phyloP scores from a whole-genome alignment of 2,113 vertebrate genomes.

The Cichladusa arquata region DNA sequence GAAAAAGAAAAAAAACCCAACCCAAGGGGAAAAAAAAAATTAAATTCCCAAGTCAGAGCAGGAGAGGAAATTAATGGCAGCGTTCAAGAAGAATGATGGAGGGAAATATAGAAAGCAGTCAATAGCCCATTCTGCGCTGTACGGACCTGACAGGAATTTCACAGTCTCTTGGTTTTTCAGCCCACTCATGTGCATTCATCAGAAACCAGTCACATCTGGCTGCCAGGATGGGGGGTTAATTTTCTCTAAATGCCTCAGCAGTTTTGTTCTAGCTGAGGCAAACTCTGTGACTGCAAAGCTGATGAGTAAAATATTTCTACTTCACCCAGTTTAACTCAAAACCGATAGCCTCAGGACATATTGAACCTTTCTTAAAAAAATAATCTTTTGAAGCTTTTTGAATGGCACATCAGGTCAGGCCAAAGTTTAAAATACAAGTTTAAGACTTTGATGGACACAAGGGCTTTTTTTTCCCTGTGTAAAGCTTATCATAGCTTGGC shows the following conservation, averaged over 20 bases:
- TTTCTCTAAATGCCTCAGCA: constrained; percentile 99
- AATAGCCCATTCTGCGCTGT: constrained; percentile 99
- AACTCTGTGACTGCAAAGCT: constrained; percentile 99
- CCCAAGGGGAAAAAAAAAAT: constrained; percentile 15
- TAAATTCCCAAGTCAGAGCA: constrained; percentile 88
- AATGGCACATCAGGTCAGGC: constrained; percentile 94
- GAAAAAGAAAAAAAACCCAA: background rate
- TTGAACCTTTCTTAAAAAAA: constrained; percentile 88
- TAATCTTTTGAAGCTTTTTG: constrained; percentile 90
- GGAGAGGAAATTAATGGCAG: constrained; percentile 99
- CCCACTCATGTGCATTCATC: constrained; percentile 99
- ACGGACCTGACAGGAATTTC: constrained; percentile 99
- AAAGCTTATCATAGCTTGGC: constrained; percentile 93
- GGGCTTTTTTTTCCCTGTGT: constrained; percentile 77
- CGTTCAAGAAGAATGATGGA: constrained; percentile 99
- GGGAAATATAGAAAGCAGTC: constrained; percentile 99
- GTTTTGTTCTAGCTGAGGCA: constrained; percentile 99
- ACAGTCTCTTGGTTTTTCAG: constrained; percentile 99
- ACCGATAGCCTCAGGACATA: constrained; percentile 99
- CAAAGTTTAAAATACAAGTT: constrained; percentile 94
- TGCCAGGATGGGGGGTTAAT: constrained; percentile 99
- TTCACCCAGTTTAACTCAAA: constrained; percentile 99
- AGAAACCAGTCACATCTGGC: constrained; percentile 99
- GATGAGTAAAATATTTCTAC: constrained; percentile 99
- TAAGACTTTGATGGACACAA: constrained; percentile 90